Evolutionary conservation across 2,113 vertebrate genomes (phyloP), one percentile per base, ranked within the genome.

Genomic region (Microtus richardsoni): DNA sequence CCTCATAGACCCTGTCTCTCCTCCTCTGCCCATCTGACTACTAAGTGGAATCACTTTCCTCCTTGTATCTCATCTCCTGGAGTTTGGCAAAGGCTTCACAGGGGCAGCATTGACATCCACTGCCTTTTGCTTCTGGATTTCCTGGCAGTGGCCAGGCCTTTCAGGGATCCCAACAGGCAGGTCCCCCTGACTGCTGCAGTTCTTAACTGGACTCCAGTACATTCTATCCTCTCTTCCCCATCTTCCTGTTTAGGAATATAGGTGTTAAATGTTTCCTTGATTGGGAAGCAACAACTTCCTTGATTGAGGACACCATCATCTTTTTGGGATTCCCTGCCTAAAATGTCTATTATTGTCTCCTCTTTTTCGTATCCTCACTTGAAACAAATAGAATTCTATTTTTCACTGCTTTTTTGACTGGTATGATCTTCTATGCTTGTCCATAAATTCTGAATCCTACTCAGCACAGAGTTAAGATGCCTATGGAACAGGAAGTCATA

Each of bases 401-500:
- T 89, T 58, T 66, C 91, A 41, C 78, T 88, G 1, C 62, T 89
- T 24, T 21, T 54, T 52, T 83, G 39, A 75, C 74, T 71, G 30
- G 52, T 58, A 58, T 3, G 11, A 28, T 91, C 24, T 28, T n/a
- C 24, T 92, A 9, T n/a, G 33, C 21, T 49, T 71, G 58, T 71
- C 5, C 54, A 39, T 19, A 93, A 74, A 88, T 85, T 93, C 39
- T 80, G 58, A 95, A 68, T 93, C 71, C 44, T 82, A 91, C 64
- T 68, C 41, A 74, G 30, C 68, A 74, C 71, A 44, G 71, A 92
- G 30, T 93, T 86, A 92, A 49, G 94, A 87, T 73, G 62, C 94
- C 41, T 47, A 70, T 58, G 66, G 47, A 95, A 88, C 68, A 73
- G 82, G 54, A 94, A 96, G 9, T 84, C 60, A 39, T 28, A 92